These are phyloP conservation scores for Syngnathus rostellatus DNA, from an alignment of 2,797 vertebrate species.

Conservation along the genomic window DNA sequence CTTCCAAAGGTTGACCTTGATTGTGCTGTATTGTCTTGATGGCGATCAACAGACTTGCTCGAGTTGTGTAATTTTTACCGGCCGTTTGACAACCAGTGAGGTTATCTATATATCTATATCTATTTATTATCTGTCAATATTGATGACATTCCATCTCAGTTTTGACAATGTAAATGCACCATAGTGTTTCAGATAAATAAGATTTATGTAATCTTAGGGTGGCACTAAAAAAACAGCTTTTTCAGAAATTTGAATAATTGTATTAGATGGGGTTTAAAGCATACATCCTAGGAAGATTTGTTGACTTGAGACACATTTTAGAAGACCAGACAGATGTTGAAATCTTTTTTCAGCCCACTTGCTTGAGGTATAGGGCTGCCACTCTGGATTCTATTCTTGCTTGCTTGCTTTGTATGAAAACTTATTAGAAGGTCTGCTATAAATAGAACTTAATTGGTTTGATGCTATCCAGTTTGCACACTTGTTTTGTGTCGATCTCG, in stretches of 20 bases:
- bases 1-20: conserved; percentile 48
- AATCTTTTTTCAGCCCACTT: too few species aligned
- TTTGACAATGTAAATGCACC: background rate
- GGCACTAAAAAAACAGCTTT: too few species aligned
- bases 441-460: conserved; percentile 2
- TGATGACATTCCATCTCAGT: background rate
- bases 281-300: too few species aligned
- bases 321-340: too few species aligned
- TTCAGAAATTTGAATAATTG: too few species aligned
- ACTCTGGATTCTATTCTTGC: background rate
- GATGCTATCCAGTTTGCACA: background rate
- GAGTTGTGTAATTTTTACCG: conserved; percentile 11
- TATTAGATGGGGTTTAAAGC: too few species aligned
- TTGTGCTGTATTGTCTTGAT: conserved; percentile 32
- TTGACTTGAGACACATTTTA: too few species aligned
- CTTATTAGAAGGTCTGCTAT: background rate
- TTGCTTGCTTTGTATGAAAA: background rate
- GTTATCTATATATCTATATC: background rate
- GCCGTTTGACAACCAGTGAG: conserved; percentile 9
- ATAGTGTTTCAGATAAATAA: too few species aligned
- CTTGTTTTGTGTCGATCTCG: background rate
- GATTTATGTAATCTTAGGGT: too few species aligned
- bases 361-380: background rate
- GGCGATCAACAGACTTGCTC: conserved; percentile 37
- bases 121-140: background rate